Base-by-base conservation (phyloP, 2,113 vertebrate species). In the Stomatorhinus ivindoensis region DNA sequence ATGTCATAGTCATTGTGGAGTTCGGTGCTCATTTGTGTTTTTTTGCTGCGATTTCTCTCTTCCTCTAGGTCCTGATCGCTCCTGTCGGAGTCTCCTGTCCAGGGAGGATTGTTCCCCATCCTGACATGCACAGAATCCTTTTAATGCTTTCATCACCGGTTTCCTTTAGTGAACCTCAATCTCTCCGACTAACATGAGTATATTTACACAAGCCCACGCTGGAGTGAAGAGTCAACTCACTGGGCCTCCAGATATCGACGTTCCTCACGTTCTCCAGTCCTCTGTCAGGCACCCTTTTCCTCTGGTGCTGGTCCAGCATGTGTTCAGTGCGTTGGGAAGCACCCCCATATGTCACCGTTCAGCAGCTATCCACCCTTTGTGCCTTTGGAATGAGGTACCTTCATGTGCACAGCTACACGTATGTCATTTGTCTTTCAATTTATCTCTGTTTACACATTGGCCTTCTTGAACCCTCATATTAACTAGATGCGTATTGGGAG, bases 61-160 rank as follows among this genome's bases (percentile, higher is more conserved):
- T 50, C 55, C 21, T 13, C 1, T 24, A 89, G 89, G 85, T 89
- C 89, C 48, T 89, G 89, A 89, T 87, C 35, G 27, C 24, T 53
- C 15, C 8, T 86, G 47, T 31, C 47, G 2, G 21, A 31, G 42
- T 35, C 48, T 19, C 17, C 27, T 15, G 8, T 27, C 44, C 47
- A 21, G 83, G n/a, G 31, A 13, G 55, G 27, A 27, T 47, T 8
- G 55, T n/a, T 31, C 42, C 35, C 21, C 51, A 85, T 21, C 51
- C 9, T 39, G 51, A 50, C 47, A 55, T 44, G 84, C 76, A 51
- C 19, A 61, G 89, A 89, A 87, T 73, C 47, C 31, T 44, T 51
- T 50, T 87, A 17, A 21, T 65, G 9, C n/a, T 47, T 42, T 86
- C 55, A 44, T 86, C 8, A 39, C 9, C 27, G 11, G 73, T 58